These are phyloP conservation scores for Eupithecia centaureata DNA, from an alignment of 2,888 invertebrate genomes.

Conservation along the genomic window DNA sequence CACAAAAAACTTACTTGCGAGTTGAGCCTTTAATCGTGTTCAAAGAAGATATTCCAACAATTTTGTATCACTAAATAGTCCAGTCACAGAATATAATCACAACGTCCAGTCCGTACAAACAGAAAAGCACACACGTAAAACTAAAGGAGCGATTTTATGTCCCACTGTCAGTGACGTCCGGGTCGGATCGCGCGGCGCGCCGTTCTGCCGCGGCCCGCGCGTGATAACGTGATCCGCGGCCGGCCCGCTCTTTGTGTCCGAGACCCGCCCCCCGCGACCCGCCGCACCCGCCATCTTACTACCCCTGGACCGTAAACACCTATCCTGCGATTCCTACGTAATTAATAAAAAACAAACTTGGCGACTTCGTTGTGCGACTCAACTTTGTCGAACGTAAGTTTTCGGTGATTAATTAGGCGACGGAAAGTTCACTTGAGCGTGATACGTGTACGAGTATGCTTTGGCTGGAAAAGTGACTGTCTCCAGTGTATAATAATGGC, in stretches of 20 bases:
- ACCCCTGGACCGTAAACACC: constrained; percentile 63
- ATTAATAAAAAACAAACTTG: constrained; percentile 48
- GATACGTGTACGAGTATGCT: neutral
- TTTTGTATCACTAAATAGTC: constrained; percentile 57
- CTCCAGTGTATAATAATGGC: neutral
- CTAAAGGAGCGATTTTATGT: neutral
- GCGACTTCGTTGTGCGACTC: neutral
- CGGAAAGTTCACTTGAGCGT: neutral
- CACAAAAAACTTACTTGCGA: constrained; percentile 72
- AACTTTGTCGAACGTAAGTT: constrained; percentile 1
- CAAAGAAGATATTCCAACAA: constrained; percentile 74
- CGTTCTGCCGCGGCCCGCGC: constrained; percentile 71
- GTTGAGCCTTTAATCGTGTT: constrained; percentile 78
- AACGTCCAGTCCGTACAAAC: neutral
- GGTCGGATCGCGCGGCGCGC: constrained; percentile 75
- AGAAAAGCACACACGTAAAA: constrained; percentile 9
- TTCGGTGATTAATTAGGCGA: neutral
- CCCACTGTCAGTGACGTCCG: constrained; percentile 59
- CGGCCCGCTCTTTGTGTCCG: constrained; percentile 83
- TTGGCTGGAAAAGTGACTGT: neutral
- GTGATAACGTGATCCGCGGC: constrained; percentile 53
- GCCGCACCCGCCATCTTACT: constrained; percentile 60
- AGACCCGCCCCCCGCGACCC: constrained; percentile 62
- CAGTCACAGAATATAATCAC: constrained; percentile 34
- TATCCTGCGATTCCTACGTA: constrained; percentile 65